Base-by-base conservation (phyloP, 64 coral and sea anemone species). In the Orbicella faveolata region DNA sequence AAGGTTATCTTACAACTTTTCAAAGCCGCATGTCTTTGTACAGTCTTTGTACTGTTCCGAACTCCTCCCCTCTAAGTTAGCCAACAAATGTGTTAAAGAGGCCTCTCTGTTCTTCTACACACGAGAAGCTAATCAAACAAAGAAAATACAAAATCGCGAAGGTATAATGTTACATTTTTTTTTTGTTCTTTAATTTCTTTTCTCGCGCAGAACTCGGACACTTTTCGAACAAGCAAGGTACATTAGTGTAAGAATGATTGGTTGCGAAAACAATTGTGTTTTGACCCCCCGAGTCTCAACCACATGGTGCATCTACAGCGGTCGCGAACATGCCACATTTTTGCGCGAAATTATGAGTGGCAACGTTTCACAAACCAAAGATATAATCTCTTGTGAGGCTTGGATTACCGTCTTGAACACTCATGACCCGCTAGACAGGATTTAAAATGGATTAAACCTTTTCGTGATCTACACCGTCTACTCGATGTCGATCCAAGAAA, bases 391-490 rank as follows among this genome's bases (percentile, higher is more conserved):
- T 52, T 10, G 6, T 52, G 12, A 16, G 9, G 51, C 63, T 85
- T 1, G 25, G 13, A 21, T 44, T 52, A 16, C 23, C 35, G 9
- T 23, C 21, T 85, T 66, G 34, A 36, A 36, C 61, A 14, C 18
- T 23, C 30, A 73, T 15, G 68, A 39, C 18, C 16, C 16, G 21
- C 8, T 69, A 61, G 20, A 77, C 6, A 14, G 20, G 12, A 10
- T 88, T 77, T 33, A 16, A 30, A 6, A 66, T 19, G 87, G 39
- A 39, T 77, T 36, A 78, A 76, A 34, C 48, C 74, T 26, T 92
- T 92, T 68, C 90, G 90, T 92, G 90, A 92, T 92, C 63, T 64
- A 34, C 63, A 48, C 48, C 34, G 61, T 92, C 77, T 87, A 26
- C 30, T 26, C 21, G 55, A 65, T 89, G 87, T 79, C 87, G 75